These are phyloP conservation scores for Drosophila busckii DNA, from an alignment of 1,140 invertebrate genomes.

Conservation along the genomic window DNA sequence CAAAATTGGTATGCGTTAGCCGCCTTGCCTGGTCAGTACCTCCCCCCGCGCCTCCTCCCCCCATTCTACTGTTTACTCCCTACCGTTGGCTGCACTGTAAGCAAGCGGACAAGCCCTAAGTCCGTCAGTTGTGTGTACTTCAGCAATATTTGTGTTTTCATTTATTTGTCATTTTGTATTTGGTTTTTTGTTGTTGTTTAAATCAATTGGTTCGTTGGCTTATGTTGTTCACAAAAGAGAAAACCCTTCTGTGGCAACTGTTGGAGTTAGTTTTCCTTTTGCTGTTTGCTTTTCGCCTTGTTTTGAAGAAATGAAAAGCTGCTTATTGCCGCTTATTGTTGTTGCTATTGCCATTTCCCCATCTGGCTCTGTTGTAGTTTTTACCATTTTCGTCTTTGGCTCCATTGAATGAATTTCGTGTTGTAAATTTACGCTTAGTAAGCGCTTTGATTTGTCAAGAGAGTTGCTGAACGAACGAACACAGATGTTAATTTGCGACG, in stretches of 20 bases:
- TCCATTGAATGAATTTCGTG: constrained; percentile 61
- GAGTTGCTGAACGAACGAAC: constrained; percentile 19
- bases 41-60: constrained; percentile 12
- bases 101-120: too few species aligned
- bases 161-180: background rate
- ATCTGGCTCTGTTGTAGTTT: constrained; percentile 9
- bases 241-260: too few species aligned
- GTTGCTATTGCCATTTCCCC: constrained; percentile 33
- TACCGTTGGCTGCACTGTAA: too few species aligned
- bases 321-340: background rate
- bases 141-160: too few species aligned
- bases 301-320: constrained; percentile 56
- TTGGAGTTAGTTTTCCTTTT: too few species aligned
- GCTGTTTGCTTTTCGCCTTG: too few species aligned
- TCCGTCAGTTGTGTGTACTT: too few species aligned
- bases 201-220: too few species aligned
- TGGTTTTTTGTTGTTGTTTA: background rate
- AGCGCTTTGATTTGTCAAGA: constrained; percentile 51
- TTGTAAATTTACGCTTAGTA: constrained; percentile 63
- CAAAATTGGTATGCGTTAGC: constrained; percentile 65
- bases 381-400: constrained; percentile 6
- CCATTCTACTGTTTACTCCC: background rate
- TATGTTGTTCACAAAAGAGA: constrained; percentile 9
- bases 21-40: constrained; percentile 21
- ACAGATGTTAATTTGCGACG: constrained; percentile 64